phyloP scores from a whole-genome alignment of 2,888 invertebrate species.

The Drosophila recens region DNA sequence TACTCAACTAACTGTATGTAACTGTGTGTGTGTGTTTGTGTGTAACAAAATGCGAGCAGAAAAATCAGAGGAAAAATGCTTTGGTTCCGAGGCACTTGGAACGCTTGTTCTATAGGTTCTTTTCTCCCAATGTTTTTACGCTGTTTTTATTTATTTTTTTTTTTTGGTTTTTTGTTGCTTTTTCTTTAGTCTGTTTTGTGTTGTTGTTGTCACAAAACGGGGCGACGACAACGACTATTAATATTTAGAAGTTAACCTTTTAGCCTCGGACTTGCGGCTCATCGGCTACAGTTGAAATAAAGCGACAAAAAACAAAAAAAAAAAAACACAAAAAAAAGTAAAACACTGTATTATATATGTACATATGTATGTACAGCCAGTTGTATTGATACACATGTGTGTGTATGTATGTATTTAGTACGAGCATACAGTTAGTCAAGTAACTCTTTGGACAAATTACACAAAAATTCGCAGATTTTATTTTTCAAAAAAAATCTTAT shows the following conservation, averaged over 20 bases:
- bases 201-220: conserved; percentile 61
- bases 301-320: conserved; percentile 40
- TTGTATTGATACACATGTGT: conserved; percentile 20
- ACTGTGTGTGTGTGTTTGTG: conserved; percentile 2
- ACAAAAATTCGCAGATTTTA: not conserved
- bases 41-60: conserved; percentile 35
- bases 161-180: conserved; percentile 24
- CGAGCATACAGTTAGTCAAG: conserved; percentile 11
- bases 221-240: conserved; percentile 81
- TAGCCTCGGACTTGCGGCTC: conserved; percentile 77
- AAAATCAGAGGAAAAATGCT: conserved; percentile 38
- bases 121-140: conserved; percentile 44
- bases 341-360: conserved; percentile 42
- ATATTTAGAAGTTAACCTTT: conserved; percentile 85
- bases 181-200: conserved; percentile 23
- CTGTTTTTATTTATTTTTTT: conserved; percentile 39
- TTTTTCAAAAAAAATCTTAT: not conserved
- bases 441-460: not conserved
- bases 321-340: conserved; percentile 37
- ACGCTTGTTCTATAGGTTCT: conserved; percentile 39
- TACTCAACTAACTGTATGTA: not conserved
- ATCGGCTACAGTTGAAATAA: conserved; percentile 69
- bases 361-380: conserved; percentile 10
- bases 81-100: conserved; percentile 28
- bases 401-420: conserved; percentile 24